Evolutionary conservation across 2,888 invertebrate genomes (phyloP), one percentile per base, ranked within the genome.

Genomic region (Artemia sinica): DNA sequence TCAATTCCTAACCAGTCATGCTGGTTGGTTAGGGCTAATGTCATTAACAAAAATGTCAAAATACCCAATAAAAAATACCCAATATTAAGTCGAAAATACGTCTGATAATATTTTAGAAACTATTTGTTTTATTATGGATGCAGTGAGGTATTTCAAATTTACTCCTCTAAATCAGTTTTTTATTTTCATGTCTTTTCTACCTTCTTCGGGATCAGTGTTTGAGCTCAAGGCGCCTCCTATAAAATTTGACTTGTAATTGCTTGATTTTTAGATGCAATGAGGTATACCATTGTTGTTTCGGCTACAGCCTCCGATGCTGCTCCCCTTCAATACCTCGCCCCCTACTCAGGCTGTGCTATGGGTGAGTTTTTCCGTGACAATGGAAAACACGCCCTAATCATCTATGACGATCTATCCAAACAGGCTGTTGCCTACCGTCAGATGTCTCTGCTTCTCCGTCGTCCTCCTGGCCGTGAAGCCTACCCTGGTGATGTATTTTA

Each of bases 401-500:
- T 84, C 75, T 84, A 81, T 75, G 84, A 84, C 75, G 84, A 84
- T 78, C 77, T 84, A 75, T 83, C 83, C 70, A 84, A 84, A 76
- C 82, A 82, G 72, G 84, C 84, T 73, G 83, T 83, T 50, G 83
- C 83, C 71, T 84, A 84, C 76, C 81, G 83, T 77, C 83, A 84
- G 76, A 84, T 84, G 82, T 84, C 84, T 66, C 78, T 83, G 74
- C 75, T 83, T 75, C 76, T 83, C 74, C 79, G 83, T 50, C 80
- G 83, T 76, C 83, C 83, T 58, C 83, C 83, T 67, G 83, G 84
- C 74, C 81, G 84, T 77, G 84, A 83, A 76, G 83, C 84, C 72
- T 83, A 84, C 77, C 83, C 84, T 70, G 84, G 84, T 74, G 84
- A 83, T 76, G 83, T 83, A 71, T 83, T 83, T 79, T 84, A 84